These are phyloP conservation scores for Aegotheles bennettii DNA, from an alignment of 2,113 vertebrate species.

Conservation along the genomic window DNA sequence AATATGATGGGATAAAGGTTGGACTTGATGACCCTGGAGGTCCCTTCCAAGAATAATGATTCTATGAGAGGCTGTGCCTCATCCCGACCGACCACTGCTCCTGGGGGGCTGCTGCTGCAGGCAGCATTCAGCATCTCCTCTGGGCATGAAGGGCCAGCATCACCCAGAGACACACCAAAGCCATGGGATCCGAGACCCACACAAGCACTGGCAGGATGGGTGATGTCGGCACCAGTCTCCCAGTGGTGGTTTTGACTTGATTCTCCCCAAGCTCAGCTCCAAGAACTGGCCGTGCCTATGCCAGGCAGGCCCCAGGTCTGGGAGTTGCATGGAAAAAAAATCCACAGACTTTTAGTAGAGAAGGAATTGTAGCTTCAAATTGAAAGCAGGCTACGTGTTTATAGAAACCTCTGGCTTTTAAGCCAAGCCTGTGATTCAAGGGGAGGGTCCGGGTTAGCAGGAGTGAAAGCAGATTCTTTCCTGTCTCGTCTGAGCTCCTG, in stretches of 20 bases:
- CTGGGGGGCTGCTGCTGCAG: accelerated
- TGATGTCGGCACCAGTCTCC: neutral
- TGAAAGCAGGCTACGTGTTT: conserved; percentile 1
- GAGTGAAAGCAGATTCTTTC: neutral
- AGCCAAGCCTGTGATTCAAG: conserved; percentile 18
- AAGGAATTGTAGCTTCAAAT: neutral
- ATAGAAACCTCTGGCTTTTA: neutral
- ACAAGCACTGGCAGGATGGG: accelerated
- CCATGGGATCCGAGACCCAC: accelerated
- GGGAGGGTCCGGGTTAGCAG: neutral
- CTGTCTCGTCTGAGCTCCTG: conserved; percentile 23
- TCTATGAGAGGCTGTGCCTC: accelerated
- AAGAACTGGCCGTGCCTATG: accelerated
- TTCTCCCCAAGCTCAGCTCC: neutral
- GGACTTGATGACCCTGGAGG: too few relatives aligned
- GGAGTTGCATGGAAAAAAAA: neutral
- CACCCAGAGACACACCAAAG: neutral
- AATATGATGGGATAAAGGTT: too few relatives aligned
- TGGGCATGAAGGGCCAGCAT: accelerated
- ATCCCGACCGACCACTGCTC: accelerated
- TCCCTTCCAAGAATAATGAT: too few relatives aligned
- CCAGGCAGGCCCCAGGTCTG: neutral
- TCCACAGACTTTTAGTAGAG: neutral
- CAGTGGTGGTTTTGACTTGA: accelerated
- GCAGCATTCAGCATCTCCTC: neutral